Percentiles rank a stretch among this genome's conserved stretches.
phyloP scores from a whole-genome alignment of 2,113 vertebrate species.

The Callithrix jacchus region DNA sequence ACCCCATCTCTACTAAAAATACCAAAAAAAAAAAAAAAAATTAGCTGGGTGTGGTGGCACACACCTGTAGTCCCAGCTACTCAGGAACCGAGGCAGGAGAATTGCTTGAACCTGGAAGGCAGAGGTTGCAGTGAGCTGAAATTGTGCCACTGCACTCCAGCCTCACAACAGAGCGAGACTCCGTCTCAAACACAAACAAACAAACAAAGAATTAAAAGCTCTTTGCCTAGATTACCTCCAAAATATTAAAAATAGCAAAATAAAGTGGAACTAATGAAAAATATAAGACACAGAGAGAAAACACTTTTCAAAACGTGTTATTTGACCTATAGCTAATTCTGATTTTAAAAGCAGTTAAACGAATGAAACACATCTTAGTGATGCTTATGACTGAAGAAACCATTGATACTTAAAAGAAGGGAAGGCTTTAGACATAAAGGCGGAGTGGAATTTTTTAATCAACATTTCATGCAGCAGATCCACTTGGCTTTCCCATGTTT shows the following conservation, averaged over 20 bases:
- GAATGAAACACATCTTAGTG: neutral
- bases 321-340: neutral
- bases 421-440: neutral
- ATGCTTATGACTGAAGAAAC: neutral
- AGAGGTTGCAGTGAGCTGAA: no score
- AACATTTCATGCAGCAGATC: neutral
- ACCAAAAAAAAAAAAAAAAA: no score
- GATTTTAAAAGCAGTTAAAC: constrained; percentile 1
- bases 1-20: no score
- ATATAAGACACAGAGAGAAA: neutral
- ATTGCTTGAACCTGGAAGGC: no score
- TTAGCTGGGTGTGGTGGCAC: no score
- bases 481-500: neutral
- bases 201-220: neutral
- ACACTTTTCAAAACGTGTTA: neutral
- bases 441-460: neutral
- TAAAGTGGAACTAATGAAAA: neutral
- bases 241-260: neutral
- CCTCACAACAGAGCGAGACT: no score
- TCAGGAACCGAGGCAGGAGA: no score
- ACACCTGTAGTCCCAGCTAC: no score
- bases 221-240: neutral
- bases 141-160: no score
- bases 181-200: no score
- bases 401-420: neutral